phyloP scores from a whole-genome alignment of 2,113 vertebrate species.

The Lynx canadensis region DNA sequence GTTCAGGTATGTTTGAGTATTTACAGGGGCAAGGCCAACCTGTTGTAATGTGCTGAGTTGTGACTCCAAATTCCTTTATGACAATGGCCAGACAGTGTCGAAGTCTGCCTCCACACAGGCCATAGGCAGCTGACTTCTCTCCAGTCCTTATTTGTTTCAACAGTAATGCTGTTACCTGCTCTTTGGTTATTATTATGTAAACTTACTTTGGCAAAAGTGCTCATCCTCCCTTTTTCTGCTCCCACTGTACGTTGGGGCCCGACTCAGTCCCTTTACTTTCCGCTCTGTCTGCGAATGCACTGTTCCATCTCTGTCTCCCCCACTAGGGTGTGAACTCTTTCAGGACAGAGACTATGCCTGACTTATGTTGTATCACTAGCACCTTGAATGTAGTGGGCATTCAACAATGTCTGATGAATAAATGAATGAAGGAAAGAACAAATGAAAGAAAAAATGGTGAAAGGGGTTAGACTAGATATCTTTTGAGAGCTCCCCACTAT shows the following conservation, averaged over 20 bases:
- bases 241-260: neutral
- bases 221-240: neutral
- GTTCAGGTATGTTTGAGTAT: neutral
- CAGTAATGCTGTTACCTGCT: neutral
- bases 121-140: neutral
- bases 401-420: neutral
- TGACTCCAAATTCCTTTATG: neutral
- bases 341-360: neutral
- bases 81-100: neutral
- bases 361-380: neutral
- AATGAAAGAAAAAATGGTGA: neutral
- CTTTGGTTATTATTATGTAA: neutral
- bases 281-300: neutral
- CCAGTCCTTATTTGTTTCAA: neutral
- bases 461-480: neutral
- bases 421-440: neutral
- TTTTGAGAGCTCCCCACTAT: neutral
- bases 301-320: neutral
- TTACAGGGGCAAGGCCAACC: neutral
- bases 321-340: neutral
- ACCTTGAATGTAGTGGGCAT: neutral
- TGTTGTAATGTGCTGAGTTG: neutral
- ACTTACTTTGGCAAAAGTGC: neutral
- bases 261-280: neutral
- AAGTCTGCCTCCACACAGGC: neutral